A percentile compares a stretch with the other conserved stretches of the same genome.
These are phyloP conservation scores for Pollenia griseotomentosa DNA, from an alignment of 2,888 invertebrate species.

Conservation along the genomic window DNA sequence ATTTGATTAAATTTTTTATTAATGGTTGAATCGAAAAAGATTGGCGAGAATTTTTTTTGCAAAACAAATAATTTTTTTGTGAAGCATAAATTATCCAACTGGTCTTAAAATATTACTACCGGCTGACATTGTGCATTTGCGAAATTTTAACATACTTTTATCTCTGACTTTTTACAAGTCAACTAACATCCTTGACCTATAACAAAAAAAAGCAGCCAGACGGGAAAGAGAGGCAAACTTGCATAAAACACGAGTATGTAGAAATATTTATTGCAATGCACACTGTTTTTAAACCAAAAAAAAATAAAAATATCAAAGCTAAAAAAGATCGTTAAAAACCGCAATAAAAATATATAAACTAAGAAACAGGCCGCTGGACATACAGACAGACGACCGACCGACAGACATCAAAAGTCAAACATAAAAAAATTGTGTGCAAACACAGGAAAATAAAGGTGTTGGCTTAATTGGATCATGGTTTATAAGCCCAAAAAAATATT, in stretches of 20 bases:
- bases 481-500: conserved; percentile 4
- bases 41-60: too few species aligned
- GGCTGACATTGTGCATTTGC: background rate
- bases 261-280: background rate
- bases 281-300: background rate
- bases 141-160: background rate
- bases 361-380: background rate
- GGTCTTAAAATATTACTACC: background rate
- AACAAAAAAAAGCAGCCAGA: conserved; percentile 22
- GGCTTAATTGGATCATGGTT: conserved; percentile 50
- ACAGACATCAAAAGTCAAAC: background rate
- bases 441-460: conserved; percentile 4
- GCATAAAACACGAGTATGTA: conserved; percentile 4
- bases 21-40: too few species aligned
- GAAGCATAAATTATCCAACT: background rate
- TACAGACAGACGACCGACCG: background rate
- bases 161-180: background rate
- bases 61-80: background rate
- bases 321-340: conserved; percentile 1
- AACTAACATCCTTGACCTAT: conserved; percentile 48
- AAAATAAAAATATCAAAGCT: background rate
- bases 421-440: background rate
- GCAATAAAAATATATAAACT: background rate
- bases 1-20: too few species aligned
- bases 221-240: conserved; percentile 37